phyloP scores from a whole-genome alignment of 1,140 invertebrate species.

The Nasonia giraulti region DNA sequence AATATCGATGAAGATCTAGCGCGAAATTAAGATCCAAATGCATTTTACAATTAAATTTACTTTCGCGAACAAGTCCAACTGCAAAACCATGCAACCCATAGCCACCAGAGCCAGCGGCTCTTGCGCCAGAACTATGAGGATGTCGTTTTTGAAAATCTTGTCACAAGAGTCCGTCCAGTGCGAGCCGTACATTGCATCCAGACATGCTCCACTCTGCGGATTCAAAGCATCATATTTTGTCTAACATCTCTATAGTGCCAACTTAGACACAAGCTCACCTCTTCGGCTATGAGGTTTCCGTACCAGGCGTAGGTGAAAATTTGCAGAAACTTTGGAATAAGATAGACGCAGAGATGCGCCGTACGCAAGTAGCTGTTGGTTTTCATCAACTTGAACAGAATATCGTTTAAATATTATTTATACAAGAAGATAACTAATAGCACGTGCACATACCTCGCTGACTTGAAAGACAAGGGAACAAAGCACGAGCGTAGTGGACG shows the following conservation, averaged over 20 bases:
- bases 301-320: background rate
- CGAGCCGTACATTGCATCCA: conserved; percentile 42
- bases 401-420: background rate
- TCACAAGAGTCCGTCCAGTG: conserved; percentile 16
- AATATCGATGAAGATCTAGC: background rate
- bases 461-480: conserved; percentile 5
- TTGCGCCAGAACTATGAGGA: background rate
- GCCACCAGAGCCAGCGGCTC: background rate
- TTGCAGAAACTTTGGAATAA: background rate
- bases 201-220: conserved; percentile 49
- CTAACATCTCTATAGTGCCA: too few species aligned
- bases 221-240: background rate
- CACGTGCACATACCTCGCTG: background rate
- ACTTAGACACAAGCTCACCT: background rate
- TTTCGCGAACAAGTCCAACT: background rate
- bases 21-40: background rate
- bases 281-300: background rate
- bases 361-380: background rate
- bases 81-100: background rate
- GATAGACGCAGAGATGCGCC: background rate
- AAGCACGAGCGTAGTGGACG: background rate
- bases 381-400: background rate
- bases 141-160: background rate
- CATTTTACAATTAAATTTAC: background rate
- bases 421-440: background rate